Evolutionary conservation across 2,797 vertebrate genomes (phyloP).

Genomic region (Luscinia luscinia): DNA sequence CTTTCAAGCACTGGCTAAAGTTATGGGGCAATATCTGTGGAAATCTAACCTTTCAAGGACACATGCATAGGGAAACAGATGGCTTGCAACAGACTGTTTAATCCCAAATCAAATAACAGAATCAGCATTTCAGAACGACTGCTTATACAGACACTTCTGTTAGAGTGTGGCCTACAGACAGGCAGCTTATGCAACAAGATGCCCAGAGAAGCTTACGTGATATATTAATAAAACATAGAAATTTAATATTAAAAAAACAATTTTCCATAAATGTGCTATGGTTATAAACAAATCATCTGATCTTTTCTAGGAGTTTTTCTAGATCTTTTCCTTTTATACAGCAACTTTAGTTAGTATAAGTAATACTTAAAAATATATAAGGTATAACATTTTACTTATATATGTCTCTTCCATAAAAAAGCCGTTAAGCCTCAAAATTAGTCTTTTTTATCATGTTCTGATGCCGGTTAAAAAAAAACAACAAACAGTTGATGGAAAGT

Average conservation of each 20-base stretch:
- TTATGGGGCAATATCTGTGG: conserved; percentile 75
- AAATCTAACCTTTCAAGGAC: conserved; percentile 84
- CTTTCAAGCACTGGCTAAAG: conserved; percentile 74
- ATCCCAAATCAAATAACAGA: conserved; percentile 84
- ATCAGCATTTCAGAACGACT: conserved; percentile 80
- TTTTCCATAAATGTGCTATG: neutral
- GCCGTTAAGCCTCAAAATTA: neutral
- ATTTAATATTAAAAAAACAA: neutral
- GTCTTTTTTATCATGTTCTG: neutral
- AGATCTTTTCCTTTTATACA: neutral
- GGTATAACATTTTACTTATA: neutral
- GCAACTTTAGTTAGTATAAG: neutral
- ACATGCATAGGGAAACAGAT: conserved; percentile 79
- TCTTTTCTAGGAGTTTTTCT: neutral
- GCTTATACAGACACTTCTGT: conserved; percentile 79
- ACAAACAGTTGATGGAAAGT: neutral
- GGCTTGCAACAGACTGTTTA: conserved; percentile 82
- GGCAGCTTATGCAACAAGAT: conserved; percentile 59
- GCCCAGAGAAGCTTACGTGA: neutral
- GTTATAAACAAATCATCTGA: neutral
- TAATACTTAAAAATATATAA: neutral
- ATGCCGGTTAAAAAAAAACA: neutral
- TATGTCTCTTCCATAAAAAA: neutral
- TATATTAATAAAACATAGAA: neutral
- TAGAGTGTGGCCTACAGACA: conserved; percentile 60